These are phyloP conservation scores for Nemurella pictetii DNA, from an alignment of 2,888 invertebrate genomes.

Conservation along the genomic window DNA sequence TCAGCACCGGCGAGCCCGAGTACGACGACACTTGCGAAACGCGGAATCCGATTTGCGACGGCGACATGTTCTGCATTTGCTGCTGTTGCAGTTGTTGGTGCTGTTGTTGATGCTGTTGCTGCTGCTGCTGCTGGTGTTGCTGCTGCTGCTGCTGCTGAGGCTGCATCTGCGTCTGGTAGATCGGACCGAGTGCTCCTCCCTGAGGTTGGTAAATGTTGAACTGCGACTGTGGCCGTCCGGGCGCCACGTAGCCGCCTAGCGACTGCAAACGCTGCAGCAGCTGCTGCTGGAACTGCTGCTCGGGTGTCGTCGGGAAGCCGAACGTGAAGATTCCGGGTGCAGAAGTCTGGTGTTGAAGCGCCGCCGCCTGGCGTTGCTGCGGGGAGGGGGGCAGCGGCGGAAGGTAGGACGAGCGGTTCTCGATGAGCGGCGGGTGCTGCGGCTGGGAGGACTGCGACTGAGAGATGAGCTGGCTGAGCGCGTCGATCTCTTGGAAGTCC, in stretches of 20 bases:
- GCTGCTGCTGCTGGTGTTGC: conserved; percentile 52
- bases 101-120: conserved; percentile 50
- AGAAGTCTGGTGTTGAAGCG: conserved; percentile 41
- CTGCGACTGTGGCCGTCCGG: conserved; percentile 34
- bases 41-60: conserved; percentile 40
- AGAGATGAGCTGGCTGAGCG: conserved; percentile 44
- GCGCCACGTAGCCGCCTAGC: conserved; percentile 52
- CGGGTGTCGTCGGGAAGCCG: conserved; percentile 46
- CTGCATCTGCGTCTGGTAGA: conserved; percentile 32
- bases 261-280: conserved; percentile 58
- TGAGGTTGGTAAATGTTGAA: conserved; percentile 45
- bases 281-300: conserved; percentile 56
- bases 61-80: conserved; percentile 47
- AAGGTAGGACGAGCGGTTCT: conserved; percentile 37
- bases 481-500: conserved; percentile 47
- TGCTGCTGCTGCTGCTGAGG: conserved; percentile 53
- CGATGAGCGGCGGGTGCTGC: conserved; percentile 36
- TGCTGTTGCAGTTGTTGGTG: conserved; percentile 50
- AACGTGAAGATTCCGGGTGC: conserved; percentile 42
- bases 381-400: conserved; percentile 36
- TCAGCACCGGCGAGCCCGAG: conserved; percentile 50
- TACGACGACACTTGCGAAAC: conserved; percentile 50
- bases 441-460: conserved; percentile 36
- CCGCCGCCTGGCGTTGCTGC: conserved; percentile 41
- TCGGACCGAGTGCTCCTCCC: conserved; percentile 46